Percentiles rank a stretch among this genome's conserved stretches.
Evolutionary conservation across 1,140 invertebrate species (phyloP).

Genomic region (Argopecten irradians): DNA sequence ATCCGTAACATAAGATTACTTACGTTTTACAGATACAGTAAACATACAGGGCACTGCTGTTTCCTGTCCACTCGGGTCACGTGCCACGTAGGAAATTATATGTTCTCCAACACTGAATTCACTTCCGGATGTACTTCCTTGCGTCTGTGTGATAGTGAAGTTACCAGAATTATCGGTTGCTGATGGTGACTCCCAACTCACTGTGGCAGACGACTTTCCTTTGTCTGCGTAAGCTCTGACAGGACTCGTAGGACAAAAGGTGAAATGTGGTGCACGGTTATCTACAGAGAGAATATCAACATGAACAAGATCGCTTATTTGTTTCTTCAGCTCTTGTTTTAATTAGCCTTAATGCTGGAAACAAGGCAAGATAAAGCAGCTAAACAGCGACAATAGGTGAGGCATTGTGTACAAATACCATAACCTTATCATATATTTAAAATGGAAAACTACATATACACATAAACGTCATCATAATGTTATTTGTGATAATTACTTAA

Average conservation of each 20-base stretch:
- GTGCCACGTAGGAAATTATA: conserved; percentile 25
- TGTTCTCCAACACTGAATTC: background rate
- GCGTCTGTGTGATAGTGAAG: background rate
- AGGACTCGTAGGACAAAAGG: background rate
- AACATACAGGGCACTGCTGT: conserved; percentile 24
- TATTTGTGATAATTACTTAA: too few species aligned
- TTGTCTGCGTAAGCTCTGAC: conserved; percentile 24
- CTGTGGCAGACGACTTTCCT: background rate
- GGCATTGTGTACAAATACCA: too few species aligned
- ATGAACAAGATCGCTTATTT: too few species aligned
- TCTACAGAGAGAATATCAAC: too few species aligned
- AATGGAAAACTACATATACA: too few species aligned
- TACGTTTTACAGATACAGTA: conserved; percentile 32
- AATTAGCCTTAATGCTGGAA: too few species aligned
- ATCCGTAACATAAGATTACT: too few species aligned
- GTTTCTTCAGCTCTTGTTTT: too few species aligned
- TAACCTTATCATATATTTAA: too few species aligned
- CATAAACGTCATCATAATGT: too few species aligned
- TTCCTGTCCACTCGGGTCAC: background rate
- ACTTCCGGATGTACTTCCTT: background rate
- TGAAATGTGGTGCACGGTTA: background rate
- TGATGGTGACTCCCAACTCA: conserved; percentile 9
- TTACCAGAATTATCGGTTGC: conserved; percentile 32
- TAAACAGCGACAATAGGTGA: too few species aligned
- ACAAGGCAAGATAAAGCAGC: too few species aligned